Conservation (phyloP, 2,113 vertebrate species). For the Gymnorhina tibicen region DNA sequence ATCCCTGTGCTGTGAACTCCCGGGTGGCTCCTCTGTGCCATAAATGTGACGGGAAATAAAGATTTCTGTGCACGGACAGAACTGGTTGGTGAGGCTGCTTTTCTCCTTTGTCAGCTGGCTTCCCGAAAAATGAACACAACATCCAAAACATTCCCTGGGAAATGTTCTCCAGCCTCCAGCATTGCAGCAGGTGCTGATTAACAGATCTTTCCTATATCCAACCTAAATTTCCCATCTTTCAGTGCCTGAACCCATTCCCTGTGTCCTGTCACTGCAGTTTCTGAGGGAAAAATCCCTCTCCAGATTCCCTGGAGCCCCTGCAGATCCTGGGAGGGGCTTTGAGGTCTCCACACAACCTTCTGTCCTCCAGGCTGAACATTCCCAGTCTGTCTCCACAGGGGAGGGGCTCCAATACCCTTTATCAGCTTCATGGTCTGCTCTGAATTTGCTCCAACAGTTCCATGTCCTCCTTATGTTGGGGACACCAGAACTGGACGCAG, state of each 20-base stretch:
- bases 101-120: not conserved
- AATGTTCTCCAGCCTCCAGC: not conserved
- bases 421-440: not conserved
- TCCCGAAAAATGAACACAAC: not conserved
- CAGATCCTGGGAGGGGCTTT: not conserved
- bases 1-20: not conserved
- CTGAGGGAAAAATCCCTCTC: not conserved
- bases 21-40: not conserved
- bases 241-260: not conserved
- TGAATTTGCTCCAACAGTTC: not conserved
- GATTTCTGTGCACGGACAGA: not conserved
- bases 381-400: not conserved
- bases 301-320: not conserved
- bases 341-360: not conserved
- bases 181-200: not conserved
- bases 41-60: not conserved
- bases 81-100: not conserved
- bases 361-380: not conserved
- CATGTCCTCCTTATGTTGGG: not conserved
- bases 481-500: not conserved
- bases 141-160: not conserved
- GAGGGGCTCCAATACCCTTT: not conserved
- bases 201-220: not conserved
- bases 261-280: not conserved
- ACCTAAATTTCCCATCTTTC: not conserved